Evolutionary conservation across 2,888 invertebrate species (phyloP).

Genomic region (Ommatoiulus sabulosus): DNA sequence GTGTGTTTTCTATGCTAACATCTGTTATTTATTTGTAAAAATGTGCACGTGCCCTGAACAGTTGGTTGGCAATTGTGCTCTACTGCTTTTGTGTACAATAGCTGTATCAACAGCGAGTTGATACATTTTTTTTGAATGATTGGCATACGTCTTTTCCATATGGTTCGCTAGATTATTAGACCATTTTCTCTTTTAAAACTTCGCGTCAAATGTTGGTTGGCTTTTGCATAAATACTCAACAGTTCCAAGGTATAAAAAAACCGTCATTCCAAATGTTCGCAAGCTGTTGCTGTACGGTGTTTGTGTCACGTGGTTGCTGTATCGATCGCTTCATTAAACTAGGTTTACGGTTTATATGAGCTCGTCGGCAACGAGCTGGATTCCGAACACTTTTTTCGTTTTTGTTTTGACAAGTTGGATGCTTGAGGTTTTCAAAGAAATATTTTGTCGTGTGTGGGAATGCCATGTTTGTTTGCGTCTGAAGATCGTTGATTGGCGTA

Average conservation of each 20-base stretch:
- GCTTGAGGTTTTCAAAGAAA: neutral
- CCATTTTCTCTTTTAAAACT: neutral
- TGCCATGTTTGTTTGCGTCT: neutral
- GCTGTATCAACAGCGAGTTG: neutral
- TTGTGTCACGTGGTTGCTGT: neutral
- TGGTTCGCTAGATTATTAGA: neutral
- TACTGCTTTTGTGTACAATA: neutral
- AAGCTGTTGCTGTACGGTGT: neutral
- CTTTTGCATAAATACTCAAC: neutral
- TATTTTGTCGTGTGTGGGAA: neutral
- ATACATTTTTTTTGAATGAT: neutral
- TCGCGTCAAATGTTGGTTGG: neutral
- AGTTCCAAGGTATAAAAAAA: neutral
- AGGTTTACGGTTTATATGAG: neutral
- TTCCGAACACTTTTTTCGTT: neutral
- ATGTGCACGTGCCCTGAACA: neutral
- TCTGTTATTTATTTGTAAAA: neutral
- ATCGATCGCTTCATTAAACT: slow-evolving; percentile 21
- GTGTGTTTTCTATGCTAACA: neutral
- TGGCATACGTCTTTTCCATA: neutral
- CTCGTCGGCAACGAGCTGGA: neutral
- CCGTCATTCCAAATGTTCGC: neutral
- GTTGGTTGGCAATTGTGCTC: neutral
- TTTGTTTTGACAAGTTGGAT: slow-evolving; percentile 7
- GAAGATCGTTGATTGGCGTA: neutral